Conservation (phyloP, 2,888 invertebrate genomes). For the Mimumesa dahlbomi region DNA sequence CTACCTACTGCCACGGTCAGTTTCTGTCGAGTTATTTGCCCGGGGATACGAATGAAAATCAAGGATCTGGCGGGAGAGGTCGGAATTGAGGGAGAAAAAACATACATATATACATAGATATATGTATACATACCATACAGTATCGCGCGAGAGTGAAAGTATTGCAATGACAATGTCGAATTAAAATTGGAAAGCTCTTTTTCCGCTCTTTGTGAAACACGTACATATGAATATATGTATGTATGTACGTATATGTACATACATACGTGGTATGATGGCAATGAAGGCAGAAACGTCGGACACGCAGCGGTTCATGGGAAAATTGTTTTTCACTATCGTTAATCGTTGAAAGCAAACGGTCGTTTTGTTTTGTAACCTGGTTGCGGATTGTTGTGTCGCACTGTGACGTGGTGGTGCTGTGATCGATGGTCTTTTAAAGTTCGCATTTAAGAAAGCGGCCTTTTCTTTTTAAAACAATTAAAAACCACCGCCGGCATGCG, state of each 20-base stretch:
- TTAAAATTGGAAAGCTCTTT: no score
- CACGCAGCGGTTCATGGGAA: no score
- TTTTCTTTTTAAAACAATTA: constrained; percentile 15
- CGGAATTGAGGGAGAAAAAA: constrained; percentile 3
- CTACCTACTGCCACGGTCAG: constrained; percentile 53
- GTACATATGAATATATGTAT: no score
- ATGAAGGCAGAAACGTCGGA: no score
- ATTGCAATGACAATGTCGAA: constrained; percentile 3
- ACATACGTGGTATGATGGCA: no score
- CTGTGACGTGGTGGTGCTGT: constrained; percentile 26
- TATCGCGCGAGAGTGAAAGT: constrained; percentile 38
- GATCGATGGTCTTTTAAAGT: constrained; percentile 48
- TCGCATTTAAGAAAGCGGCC: constrained; percentile 31
- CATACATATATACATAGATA: no score
- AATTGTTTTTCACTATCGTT: constrained; percentile 37
- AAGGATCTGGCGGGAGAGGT: constrained; percentile 14
- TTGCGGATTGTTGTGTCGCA: constrained; percentile 24
- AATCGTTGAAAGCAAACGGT: constrained; percentile 6
- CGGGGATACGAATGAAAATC: constrained; percentile 42
- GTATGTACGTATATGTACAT: no score
- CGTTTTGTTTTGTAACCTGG: constrained; percentile 24
- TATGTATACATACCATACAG: no score
- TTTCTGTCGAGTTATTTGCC: constrained; percentile 54
- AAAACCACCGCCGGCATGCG: constrained; percentile 6
- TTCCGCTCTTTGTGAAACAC: no score